These are phyloP conservation scores for Grus americana DNA, from an alignment of 2,113 vertebrate genomes.

Conservation along the genomic window DNA sequence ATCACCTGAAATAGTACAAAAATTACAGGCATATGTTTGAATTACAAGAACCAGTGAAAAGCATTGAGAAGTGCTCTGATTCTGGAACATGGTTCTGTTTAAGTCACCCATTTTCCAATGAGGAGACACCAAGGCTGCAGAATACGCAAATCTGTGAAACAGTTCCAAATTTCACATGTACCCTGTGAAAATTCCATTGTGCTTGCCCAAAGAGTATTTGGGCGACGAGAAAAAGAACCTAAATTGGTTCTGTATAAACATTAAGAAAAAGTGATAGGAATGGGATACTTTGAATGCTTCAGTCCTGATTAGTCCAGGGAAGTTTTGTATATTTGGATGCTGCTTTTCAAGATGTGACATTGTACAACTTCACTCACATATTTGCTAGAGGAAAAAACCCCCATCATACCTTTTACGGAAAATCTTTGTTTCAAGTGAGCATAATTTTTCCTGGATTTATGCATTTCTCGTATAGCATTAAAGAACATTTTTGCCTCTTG, in stretches of 20 bases:
- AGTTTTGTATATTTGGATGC: not conserved
- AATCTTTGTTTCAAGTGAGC: not conserved
- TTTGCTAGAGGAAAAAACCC: not conserved
- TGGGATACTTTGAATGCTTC: not conserved
- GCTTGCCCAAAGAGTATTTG: not conserved
- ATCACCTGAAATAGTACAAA: not conserved
- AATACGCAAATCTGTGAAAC: not conserved
- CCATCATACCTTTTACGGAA: not conserved
- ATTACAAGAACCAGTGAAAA: not conserved
- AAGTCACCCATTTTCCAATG: not conserved
- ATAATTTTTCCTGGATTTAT: not conserved
- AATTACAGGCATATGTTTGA: not conserved
- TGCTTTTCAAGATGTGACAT: not conserved
- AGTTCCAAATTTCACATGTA: not conserved
- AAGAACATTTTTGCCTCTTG: not conserved
- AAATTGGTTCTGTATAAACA: not conserved
- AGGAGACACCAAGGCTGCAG: not conserved
- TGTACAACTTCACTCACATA: not conserved
- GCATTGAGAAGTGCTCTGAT: not conserved
- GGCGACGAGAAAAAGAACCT: not conserved
- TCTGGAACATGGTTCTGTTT: not conserved
- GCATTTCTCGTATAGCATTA: not conserved
- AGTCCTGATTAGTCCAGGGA: not conserved
- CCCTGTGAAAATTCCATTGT: not conserved
- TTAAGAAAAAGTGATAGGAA: not conserved